These are phyloP conservation scores for Pinna nobilis DNA, from an alignment of 1,140 invertebrate genomes.

Conservation along the genomic window DNA sequence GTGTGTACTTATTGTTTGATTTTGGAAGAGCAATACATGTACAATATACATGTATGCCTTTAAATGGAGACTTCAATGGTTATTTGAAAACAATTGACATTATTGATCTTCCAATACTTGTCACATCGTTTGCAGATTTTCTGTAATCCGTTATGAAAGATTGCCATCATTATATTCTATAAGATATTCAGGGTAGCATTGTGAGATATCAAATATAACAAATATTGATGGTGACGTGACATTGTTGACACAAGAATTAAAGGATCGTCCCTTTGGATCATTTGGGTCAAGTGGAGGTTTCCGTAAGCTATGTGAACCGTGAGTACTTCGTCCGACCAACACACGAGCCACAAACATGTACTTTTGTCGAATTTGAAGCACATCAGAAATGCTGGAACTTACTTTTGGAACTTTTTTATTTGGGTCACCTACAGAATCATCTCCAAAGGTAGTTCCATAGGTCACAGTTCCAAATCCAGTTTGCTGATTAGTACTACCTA, in stretches of 20 bases:
- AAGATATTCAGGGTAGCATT: slow-evolving; percentile 65
- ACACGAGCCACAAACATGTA: slow-evolving; percentile 54
- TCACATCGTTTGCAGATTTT: too few species aligned
- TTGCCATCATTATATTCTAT: slow-evolving; percentile 57
- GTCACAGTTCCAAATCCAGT: slow-evolving; percentile 1
- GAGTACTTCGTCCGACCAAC: slow-evolving; percentile 42
- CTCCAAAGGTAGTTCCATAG: background rate
- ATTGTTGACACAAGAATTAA: slow-evolving; percentile 61
- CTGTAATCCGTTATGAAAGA: too few species aligned
- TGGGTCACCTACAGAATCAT: background rate
- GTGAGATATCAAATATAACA: slow-evolving; percentile 63
- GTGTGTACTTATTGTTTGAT: too few species aligned
- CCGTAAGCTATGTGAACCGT: slow-evolving; percentile 24
- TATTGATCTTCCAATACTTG: too few species aligned
- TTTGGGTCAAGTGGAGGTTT: slow-evolving; percentile 33
- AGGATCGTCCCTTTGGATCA: slow-evolving; percentile 47
- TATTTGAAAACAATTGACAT: too few species aligned
- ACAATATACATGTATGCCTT: too few species aligned
- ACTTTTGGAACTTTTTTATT: background rate
- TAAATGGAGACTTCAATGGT: too few species aligned
- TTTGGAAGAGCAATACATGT: too few species aligned
- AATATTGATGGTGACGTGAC: slow-evolving; percentile 52
- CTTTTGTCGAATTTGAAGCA: slow-evolving; percentile 10
- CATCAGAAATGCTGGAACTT: slow-evolving; percentile 1
- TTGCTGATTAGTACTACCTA: background rate